Percentiles rank a stretch among this genome's conserved stretches.
These are phyloP conservation scores for Hypomesus transpacificus DNA, from an alignment of 2,113 vertebrate species.

Conservation along the genomic window DNA sequence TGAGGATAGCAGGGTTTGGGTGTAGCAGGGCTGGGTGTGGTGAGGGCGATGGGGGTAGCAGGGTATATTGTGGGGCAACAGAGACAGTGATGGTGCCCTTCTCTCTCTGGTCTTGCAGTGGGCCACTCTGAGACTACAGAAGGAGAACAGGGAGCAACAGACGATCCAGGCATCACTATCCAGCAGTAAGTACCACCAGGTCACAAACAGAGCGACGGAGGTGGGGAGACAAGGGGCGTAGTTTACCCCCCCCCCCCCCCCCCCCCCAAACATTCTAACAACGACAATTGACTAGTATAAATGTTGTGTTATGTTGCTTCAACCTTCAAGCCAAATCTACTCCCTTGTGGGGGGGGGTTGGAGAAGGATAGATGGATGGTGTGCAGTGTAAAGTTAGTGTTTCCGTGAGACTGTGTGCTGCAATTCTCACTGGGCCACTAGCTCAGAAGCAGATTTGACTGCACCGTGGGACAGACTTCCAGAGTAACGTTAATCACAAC, in stretches of 20 bases:
- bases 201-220: not conserved
- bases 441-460: too few species aligned
- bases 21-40: too few species aligned
- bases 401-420: too few species aligned
- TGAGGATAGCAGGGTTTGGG: slow-evolving; percentile 3
- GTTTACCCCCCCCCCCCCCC: too few species aligned
- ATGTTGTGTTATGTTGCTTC: not conserved
- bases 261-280: not conserved
- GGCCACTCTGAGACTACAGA: slow-evolving; percentile 89
- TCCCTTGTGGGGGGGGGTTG: too few species aligned
- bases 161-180: slow-evolving; percentile 66
- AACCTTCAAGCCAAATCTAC: not conserved
- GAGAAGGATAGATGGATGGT: too few species aligned
- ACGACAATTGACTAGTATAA: not conserved
- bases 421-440: too few species aligned
- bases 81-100: not conserved
- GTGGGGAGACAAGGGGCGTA: not conserved
- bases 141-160: slow-evolving; percentile 62
- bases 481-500: too few species aligned
- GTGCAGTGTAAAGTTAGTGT: too few species aligned
- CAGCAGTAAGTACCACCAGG: slow-evolving; percentile 73
- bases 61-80: not conserved
- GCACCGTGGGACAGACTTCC: too few species aligned
- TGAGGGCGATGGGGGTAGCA: too few species aligned
- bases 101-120: slow-evolving; percentile 75